Conservation (phyloP, 2,797 vertebrate species). For the Anabas testudineus region DNA sequence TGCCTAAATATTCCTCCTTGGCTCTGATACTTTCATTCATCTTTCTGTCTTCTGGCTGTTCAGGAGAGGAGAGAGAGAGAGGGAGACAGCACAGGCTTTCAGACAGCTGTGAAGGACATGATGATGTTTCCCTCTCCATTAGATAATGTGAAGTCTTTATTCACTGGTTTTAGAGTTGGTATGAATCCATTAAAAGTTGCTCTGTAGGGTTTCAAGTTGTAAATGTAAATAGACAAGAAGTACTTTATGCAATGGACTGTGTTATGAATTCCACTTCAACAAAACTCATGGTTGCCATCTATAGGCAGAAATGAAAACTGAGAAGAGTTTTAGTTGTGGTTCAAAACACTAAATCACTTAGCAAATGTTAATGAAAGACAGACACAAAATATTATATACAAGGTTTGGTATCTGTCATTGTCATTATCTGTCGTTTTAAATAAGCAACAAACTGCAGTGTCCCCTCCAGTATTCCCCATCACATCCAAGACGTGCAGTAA, state of each 20-base stretch:
- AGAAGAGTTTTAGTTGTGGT: neutral
- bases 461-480: too few species aligned
- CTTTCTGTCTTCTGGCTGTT: conserved; percentile 46
- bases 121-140: conserved; percentile 27
- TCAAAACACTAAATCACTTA: neutral
- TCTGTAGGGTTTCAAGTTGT: conserved; percentile 20
- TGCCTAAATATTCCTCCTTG: conserved; percentile 67
- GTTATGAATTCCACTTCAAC: conserved; percentile 14
- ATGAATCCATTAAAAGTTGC: neutral
- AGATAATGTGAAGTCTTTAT: conserved; percentile 28
- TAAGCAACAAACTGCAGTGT: too few species aligned
- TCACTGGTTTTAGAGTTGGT: conserved; percentile 41
- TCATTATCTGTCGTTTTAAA: too few species aligned
- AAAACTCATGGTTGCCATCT: conserved; percentile 77
- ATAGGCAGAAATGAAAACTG: conserved; percentile 56
- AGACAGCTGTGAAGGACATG: conserved; percentile 33
- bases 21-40: conserved; percentile 59
- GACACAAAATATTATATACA: neutral
- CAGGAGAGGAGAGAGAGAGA: conserved; percentile 34
- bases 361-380: neutral
- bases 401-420: too few species aligned
- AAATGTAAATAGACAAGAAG: conserved; percentile 35
- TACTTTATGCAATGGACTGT: conserved; percentile 21
- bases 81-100: conserved; percentile 30
- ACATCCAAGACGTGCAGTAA: too few species aligned